A percentile compares a stretch with the other conserved stretches of the same genome.
Conservation (phyloP, 2,888 invertebrate species). For the Trisateles emortualis region DNA sequence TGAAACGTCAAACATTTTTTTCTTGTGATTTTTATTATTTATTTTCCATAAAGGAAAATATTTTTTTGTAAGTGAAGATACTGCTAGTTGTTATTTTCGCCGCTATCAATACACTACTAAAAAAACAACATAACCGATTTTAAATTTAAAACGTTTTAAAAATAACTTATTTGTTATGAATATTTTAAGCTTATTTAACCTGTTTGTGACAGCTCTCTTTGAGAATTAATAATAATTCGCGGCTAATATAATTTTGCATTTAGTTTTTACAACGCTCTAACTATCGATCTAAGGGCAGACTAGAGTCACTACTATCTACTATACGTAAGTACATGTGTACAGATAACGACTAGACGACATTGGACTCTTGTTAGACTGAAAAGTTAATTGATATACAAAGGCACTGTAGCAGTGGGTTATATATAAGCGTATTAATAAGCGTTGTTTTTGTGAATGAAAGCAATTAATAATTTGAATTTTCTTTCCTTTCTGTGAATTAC, state of each 20-base stretch:
- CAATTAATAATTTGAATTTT: too few species aligned
- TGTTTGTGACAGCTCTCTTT: slow-evolving; percentile 42
- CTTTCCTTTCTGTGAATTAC: too few species aligned
- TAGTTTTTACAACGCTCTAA: slow-evolving; percentile 32
- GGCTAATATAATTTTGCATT: slow-evolving; percentile 17
- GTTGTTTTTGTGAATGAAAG: too few species aligned
- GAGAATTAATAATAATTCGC: slow-evolving; percentile 41
- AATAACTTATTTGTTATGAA: too few species aligned
- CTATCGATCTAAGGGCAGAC: slow-evolving; percentile 31
- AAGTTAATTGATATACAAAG: too few species aligned
- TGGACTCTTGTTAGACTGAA: too few species aligned
- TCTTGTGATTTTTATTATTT: neutral
- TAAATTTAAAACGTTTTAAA: slow-evolving; percentile 13
- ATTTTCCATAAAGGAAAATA: neutral
- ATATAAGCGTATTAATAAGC: too few species aligned
- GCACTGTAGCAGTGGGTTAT: too few species aligned
- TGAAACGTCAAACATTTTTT: neutral
- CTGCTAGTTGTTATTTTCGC: neutral
- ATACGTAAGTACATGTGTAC: neutral
- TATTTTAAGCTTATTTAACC: slow-evolving; percentile 35
- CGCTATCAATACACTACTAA: slow-evolving; percentile 4
- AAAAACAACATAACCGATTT: slow-evolving; percentile 15
- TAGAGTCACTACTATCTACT: slow-evolving; percentile 18
- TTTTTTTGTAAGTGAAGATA: neutral
- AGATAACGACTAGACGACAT: slow-evolving; percentile 21